Percentiles rank a stretch among this genome's conserved stretches.
Conservation (phyloP, 2,888 invertebrate species). For the Chelonus formosanus region DNA sequence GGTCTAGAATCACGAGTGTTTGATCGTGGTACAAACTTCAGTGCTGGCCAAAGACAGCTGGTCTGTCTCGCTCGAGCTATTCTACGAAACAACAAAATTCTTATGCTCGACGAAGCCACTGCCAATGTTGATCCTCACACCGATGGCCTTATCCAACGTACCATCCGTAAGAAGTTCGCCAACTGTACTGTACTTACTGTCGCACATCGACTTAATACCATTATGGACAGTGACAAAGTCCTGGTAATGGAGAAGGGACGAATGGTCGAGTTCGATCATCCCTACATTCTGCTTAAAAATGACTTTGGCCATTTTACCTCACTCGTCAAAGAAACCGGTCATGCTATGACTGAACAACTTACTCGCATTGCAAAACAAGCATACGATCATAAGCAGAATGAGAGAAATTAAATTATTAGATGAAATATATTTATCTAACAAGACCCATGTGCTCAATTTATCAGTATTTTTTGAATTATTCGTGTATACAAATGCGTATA, state of each 20-base stretch:
- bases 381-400: conserved; percentile 45
- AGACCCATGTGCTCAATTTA: no score
- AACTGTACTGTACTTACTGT: conserved; percentile 70
- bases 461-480: no score
- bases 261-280: conserved; percentile 74
- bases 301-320: conserved; percentile 68
- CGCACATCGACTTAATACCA: conserved; percentile 71
- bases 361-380: conserved; percentile 66
- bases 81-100: conserved; percentile 81
- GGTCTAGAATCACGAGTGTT: conserved; percentile 76
- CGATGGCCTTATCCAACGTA: conserved; percentile 68
- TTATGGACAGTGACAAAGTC: conserved; percentile 72
- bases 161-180: conserved; percentile 68
- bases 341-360: conserved; percentile 68
- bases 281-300: conserved; percentile 69
- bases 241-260: conserved; percentile 69
- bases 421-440: no score
- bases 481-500: no score
- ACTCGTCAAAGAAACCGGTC: conserved; percentile 72
- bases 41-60: conserved; percentile 89
- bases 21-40: conserved; percentile 85
- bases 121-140: conserved; percentile 91
- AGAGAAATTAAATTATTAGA: neutral
- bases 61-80: conserved; percentile 91
- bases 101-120: conserved; percentile 92